Conservation (phyloP, 2,113 vertebrate species). For the Axis porcinus region DNA sequence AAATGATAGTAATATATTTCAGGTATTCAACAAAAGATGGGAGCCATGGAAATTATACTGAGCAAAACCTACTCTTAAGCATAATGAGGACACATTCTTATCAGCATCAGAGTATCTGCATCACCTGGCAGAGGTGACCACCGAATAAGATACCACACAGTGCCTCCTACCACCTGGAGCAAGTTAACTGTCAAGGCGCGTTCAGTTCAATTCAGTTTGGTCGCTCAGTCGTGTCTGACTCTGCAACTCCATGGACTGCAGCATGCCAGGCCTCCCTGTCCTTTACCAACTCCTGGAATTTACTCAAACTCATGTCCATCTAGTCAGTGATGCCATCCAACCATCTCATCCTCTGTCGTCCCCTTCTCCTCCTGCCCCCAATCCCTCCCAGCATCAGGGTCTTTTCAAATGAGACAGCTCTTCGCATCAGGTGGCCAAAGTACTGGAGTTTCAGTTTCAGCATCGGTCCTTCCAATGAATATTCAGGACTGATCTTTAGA, state of each 20-base stretch:
- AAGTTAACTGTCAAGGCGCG: rapidly evolving
- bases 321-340: rapidly evolving
- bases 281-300: rapidly evolving
- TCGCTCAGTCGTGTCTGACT: background rate
- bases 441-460: background rate
- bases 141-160: background rate
- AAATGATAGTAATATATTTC: background rate
- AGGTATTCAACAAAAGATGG: background rate
- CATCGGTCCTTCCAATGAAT: background rate
- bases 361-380: background rate
- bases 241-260: background rate
- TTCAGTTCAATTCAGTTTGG: background rate
- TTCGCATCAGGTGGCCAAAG: background rate
- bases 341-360: background rate
- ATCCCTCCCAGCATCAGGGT: background rate
- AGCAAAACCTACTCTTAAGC: background rate
- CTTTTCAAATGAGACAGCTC: background rate
- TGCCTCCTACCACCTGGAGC: background rate
- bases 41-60: background rate
- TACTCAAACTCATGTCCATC: background rate
- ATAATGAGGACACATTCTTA: background rate
- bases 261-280: background rate
- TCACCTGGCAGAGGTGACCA: background rate
- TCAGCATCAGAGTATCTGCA: background rate
- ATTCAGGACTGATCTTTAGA: background rate